Evolutionary conservation across 2,113 vertebrate genomes (phyloP).

Genomic region (Cebidichthys violaceus): DNA sequence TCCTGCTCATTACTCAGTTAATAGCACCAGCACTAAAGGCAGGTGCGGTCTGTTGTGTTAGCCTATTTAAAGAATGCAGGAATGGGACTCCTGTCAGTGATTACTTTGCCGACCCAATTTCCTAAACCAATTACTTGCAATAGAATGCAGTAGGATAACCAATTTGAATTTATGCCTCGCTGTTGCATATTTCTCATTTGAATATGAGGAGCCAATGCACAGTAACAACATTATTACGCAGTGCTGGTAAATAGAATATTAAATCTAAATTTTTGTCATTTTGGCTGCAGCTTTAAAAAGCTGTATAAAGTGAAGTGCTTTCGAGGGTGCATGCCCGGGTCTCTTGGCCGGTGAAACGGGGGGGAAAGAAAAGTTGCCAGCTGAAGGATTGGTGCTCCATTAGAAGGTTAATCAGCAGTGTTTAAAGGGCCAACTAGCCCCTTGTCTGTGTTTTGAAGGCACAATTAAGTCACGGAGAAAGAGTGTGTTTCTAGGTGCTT

Average conservation of each 20-base stretch:
- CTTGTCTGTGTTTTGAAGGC: constrained; percentile 38
- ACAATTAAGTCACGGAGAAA: constrained; percentile 24
- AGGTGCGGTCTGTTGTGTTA: constrained; percentile 34
- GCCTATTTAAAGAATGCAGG: constrained; percentile 49
- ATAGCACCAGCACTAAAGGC: neutral
- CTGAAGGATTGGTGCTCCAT: constrained; percentile 66
- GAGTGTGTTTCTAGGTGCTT: constrained; percentile 6
- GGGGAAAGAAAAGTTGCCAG: constrained; percentile 35
- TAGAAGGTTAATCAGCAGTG: constrained; percentile 68
- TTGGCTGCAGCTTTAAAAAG: constrained; percentile 61
- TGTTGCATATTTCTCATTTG: constrained; percentile 69
- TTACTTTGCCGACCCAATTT: constrained; percentile 61
- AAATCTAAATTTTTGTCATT: constrained; percentile 70
- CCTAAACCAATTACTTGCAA: constrained; percentile 76
- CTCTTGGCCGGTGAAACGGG: constrained; percentile 37
- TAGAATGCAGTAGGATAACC: constrained; percentile 66
- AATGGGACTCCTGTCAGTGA: constrained; percentile 53
- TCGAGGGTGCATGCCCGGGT: constrained; percentile 24
- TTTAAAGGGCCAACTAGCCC: constrained; percentile 60
- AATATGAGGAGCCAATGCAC: constrained; percentile 69
- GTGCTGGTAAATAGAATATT: constrained; percentile 76
- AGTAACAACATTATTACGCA: constrained; percentile 71
- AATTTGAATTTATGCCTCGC: constrained; percentile 63
- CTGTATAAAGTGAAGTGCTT: constrained; percentile 52
- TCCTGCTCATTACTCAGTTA: neutral